These are phyloP conservation scores for Octonoba sinensis DNA, from an alignment of 2,888 invertebrate species.

Conservation along the genomic window DNA sequence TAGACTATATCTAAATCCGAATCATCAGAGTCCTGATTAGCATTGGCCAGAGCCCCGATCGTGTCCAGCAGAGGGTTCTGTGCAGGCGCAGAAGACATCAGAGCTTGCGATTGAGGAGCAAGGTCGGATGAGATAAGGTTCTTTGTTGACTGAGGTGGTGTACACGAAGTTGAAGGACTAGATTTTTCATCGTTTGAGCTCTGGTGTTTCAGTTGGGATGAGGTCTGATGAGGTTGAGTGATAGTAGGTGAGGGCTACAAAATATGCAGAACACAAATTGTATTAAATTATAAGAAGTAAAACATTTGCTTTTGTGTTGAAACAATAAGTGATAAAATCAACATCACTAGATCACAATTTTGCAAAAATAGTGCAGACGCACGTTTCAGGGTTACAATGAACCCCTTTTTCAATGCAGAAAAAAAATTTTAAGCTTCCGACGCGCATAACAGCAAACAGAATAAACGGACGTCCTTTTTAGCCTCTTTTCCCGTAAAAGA, in stretches of 20 bases:
- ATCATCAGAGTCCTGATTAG: slow-evolving; percentile 64
- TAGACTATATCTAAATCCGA: slow-evolving; percentile 65
- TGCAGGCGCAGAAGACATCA: slow-evolving; percentile 1
- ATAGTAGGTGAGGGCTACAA: too few relatives aligned
- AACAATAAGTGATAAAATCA: slow-evolving; percentile 22
- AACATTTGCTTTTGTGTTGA: slow-evolving; percentile 13
- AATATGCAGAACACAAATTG: too few relatives aligned
- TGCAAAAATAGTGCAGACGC: too few relatives aligned
- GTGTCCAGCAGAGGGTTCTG: slow-evolving; percentile 70
- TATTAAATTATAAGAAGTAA: too few relatives aligned
- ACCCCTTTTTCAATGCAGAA: too few relatives aligned
- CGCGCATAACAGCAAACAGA: too few relatives aligned
- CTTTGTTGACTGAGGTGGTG: neutral
- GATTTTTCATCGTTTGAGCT: slow-evolving; percentile 9
- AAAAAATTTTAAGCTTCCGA: too few relatives aligned
- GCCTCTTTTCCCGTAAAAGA: slow-evolving; percentile 2
- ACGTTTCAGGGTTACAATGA: too few relatives aligned
- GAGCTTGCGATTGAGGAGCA: neutral
- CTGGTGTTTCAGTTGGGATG: slow-evolving; percentile 1
- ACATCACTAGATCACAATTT: too few relatives aligned
- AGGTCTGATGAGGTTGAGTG: neutral
- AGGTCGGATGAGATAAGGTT: neutral
- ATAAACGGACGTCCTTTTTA: too few relatives aligned
- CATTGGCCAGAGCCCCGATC: slow-evolving; percentile 68
- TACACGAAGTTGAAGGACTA: slow-evolving; percentile 7